Conservation (phyloP, 2,888 invertebrate genomes). For the Trileptium ribeirensis region DNA sequence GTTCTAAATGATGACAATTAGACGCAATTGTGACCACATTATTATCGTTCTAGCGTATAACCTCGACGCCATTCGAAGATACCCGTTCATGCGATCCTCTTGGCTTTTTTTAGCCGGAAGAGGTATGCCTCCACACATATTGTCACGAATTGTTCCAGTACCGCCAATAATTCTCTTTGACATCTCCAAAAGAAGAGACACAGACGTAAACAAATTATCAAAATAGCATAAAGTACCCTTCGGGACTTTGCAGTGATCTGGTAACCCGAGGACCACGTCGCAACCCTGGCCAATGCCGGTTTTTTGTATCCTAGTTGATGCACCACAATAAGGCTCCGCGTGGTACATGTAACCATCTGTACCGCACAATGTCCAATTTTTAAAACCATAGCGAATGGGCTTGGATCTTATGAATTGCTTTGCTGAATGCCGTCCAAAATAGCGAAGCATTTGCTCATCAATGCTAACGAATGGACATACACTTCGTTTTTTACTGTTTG, state of each 20-base stretch:
- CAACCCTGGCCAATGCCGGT: neutral
- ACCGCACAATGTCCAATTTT: neutral
- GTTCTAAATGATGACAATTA: neutral
- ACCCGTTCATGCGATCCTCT: neutral
- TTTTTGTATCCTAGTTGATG: neutral
- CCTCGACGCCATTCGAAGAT: neutral
- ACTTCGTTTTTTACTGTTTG: neutral
- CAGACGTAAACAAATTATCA: neutral
- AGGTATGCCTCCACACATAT: neutral
- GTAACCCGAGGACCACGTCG: neutral
- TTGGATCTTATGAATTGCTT: neutral
- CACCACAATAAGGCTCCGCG: neutral
- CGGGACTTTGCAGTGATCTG: neutral
- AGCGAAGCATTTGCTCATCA: neutral
- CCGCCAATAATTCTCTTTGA: neutral
- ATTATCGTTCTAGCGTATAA: neutral
- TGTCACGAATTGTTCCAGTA: neutral
- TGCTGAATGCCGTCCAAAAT: neutral
- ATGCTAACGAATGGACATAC: neutral
- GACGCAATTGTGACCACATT: neutral
- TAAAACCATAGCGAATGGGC: neutral
- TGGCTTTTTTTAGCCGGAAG: neutral
- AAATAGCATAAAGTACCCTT: neutral
- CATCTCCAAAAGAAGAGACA: neutral
- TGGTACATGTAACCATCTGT: neutral